Conservation (phyloP, 1,140 invertebrate species). For the Pseudomyrmex sp. region DNA sequence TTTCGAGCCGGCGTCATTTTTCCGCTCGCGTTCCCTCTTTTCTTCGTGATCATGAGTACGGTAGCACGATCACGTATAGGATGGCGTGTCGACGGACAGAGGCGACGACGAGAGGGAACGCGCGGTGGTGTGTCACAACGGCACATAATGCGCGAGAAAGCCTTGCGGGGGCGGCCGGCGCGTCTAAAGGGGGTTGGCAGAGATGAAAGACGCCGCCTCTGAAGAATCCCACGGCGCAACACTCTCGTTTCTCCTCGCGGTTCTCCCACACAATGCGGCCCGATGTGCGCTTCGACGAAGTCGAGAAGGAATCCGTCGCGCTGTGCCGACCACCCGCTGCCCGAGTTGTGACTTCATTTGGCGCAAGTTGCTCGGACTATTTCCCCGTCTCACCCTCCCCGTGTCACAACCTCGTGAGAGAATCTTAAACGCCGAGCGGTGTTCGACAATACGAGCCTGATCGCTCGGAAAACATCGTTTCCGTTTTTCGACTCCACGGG, state of each 20-base stretch:
- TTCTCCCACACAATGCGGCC: conserved; percentile 75
- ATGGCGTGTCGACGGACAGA: conserved; percentile 5
- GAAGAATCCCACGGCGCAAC: conserved; percentile 79
- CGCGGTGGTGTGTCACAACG: conserved; percentile 51
- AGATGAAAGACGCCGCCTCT: conserved; percentile 83
- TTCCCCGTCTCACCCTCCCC: neutral
- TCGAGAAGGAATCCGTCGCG: conserved; percentile 71
- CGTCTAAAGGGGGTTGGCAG: conserved; percentile 70
- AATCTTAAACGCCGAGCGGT: neutral
- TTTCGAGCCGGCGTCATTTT: conserved; percentile 56
- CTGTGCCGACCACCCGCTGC: conserved; percentile 81
- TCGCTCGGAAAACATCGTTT: conserved; percentile 12
- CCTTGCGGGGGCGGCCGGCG: conserved; percentile 61
- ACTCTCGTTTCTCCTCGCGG: conserved; percentile 57
- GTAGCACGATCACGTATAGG: conserved; percentile 50
- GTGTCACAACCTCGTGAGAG: neutral
- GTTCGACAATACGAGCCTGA: neutral
- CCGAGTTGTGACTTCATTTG: conserved; percentile 83
- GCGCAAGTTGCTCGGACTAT: conserved; percentile 64
- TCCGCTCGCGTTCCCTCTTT: conserved; percentile 55
- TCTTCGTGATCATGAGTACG: conserved; percentile 47
- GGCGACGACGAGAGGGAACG: conserved; percentile 20
- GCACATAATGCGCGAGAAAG: conserved; percentile 63
- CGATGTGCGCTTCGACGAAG: conserved; percentile 72
- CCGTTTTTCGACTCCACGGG: neutral